Percentiles rank a stretch among this genome's conserved stretches.
These are phyloP conservation scores for Pomatostomus ruficeps DNA, from an alignment of 2,113 vertebrate genomes.

Conservation along the genomic window DNA sequence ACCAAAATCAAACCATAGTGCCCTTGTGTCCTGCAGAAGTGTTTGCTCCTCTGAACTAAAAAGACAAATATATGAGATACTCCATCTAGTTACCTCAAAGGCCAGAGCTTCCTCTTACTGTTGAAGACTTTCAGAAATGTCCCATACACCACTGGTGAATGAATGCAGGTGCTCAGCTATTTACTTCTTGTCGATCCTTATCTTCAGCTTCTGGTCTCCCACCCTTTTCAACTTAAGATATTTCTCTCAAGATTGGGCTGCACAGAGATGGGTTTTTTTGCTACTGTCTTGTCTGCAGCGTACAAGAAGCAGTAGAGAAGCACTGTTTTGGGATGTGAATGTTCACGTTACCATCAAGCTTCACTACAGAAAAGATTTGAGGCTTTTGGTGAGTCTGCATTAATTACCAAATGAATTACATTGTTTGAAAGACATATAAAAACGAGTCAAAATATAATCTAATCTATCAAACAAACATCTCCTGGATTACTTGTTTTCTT, in stretches of 20 bases:
- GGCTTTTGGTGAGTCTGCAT: not conserved
- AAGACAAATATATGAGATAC: not conserved
- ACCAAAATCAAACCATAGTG: not conserved
- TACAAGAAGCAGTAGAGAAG: not conserved
- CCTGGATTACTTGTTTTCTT: not conserved
- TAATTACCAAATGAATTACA: not conserved
- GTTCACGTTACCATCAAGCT: not conserved
- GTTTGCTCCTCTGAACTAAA: not conserved
- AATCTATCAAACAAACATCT: not conserved
- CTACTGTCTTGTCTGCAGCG: not conserved
- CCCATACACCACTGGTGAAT: not conserved
- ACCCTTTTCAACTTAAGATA: not conserved
- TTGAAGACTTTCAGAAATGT: not conserved
- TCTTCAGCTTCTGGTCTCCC: not conserved
- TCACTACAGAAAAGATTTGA: not conserved
- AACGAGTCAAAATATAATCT: not conserved
- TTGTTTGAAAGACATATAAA: not conserved
- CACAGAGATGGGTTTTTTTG: not conserved
- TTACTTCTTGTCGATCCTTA: not conserved
- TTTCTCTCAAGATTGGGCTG: not conserved
- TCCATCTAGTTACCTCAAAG: not conserved
- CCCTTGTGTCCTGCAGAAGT: not conserved
- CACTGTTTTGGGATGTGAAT: not conserved
- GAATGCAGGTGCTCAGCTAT: not conserved
- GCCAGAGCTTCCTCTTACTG: not conserved